A percentile compares a stretch with the other conserved stretches of the same genome.
Evolutionary conservation across 2,888 invertebrate genomes (phyloP).

Genomic region (Zygaena filipendulae): DNA sequence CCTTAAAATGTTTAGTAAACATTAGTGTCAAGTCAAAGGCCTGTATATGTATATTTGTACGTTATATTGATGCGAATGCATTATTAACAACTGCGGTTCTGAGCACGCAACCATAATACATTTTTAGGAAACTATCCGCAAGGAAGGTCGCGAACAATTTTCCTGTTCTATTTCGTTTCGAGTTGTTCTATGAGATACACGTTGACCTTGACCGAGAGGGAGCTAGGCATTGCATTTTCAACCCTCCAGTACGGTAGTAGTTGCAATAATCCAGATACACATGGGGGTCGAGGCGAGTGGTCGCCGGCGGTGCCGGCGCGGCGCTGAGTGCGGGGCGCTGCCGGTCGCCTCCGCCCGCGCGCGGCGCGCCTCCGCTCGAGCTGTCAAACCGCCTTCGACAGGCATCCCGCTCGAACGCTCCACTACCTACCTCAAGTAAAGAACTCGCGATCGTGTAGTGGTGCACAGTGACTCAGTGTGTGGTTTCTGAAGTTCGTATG

Average conservation of each 20-base stretch:
- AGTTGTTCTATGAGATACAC: too few relatives aligned
- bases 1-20: too few relatives aligned
- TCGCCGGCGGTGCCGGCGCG: constrained; percentile 32
- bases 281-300: constrained; percentile 34
- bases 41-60: too few relatives aligned
- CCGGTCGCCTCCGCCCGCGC: constrained; percentile 47
- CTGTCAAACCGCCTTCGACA: constrained; percentile 67
- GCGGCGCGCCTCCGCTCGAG: constrained; percentile 44
- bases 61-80: too few relatives aligned
- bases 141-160: constrained; percentile 16
- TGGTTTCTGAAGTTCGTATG: constrained; percentile 54
- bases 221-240: constrained; percentile 54
- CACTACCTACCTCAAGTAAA: constrained; percentile 36
- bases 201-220: constrained; percentile 55
- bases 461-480: constrained; percentile 54
- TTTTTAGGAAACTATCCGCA: too few relatives aligned
- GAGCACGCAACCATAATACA: too few relatives aligned
- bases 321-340: constrained; percentile 23
- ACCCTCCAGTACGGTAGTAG: constrained; percentile 45
- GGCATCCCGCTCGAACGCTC: constrained; percentile 62
- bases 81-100: too few relatives aligned
- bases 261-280: constrained; percentile 44
- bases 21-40: too few relatives aligned
- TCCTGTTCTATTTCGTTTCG: constrained; percentile 1
- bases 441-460: constrained; percentile 43